Evolutionary conservation across 2,888 invertebrate genomes (phyloP).

Genomic region (Leucozona laternaria): DNA sequence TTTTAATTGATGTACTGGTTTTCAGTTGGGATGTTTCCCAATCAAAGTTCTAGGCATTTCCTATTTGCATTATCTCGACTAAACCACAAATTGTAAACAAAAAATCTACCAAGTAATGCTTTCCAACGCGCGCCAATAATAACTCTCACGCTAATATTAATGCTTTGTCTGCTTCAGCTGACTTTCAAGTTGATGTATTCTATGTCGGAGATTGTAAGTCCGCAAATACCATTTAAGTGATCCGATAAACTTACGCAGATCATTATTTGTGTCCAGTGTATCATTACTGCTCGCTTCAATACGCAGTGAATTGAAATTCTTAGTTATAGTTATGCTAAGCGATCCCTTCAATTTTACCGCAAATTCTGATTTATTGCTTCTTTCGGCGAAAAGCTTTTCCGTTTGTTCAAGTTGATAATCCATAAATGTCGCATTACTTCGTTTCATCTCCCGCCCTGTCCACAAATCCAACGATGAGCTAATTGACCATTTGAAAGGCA

Average conservation of each 20-base stretch:
- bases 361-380: constrained; percentile 76
- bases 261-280: neutral
- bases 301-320: constrained; percentile 76
- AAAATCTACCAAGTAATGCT: too few species aligned
- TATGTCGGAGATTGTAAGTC: neutral
- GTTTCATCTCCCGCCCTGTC: constrained; percentile 79
- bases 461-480: constrained; percentile 79
- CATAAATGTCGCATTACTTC: constrained; percentile 77
- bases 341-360: constrained; percentile 77
- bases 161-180: neutral
- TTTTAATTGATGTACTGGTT: too few species aligned
- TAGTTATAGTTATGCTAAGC: constrained; percentile 76
- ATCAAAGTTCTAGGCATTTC: too few species aligned
- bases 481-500: constrained; percentile 77
- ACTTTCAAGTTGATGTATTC: neutral
- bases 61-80: too few species aligned
- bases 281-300: constrained; percentile 75
- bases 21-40: too few species aligned
- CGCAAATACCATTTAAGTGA: neutral
- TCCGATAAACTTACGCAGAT: neutral
- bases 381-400: constrained; percentile 70
- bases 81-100: too few species aligned
- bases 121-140: too few species aligned
- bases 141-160: neutral
- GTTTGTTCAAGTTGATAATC: constrained; percentile 79